Evolutionary conservation across 2,797 vertebrate species (phyloP).

Genomic region (Tapera naevia): DNA sequence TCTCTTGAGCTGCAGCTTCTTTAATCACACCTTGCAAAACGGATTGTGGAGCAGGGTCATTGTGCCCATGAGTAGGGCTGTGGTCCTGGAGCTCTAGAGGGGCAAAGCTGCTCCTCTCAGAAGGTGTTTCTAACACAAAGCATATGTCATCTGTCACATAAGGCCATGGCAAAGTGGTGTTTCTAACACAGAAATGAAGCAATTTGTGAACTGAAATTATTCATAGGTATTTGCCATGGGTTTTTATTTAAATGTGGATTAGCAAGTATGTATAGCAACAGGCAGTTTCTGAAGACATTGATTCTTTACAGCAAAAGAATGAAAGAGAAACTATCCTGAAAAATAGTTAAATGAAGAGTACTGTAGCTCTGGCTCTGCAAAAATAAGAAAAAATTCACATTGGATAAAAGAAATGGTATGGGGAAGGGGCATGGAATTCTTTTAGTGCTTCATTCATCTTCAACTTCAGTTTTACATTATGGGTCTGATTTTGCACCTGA

Average conservation of each 20-base stretch:
- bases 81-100: not conserved
- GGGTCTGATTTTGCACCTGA: not conserved
- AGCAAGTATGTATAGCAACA: not conserved
- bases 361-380: not conserved
- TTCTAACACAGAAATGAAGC: not conserved
- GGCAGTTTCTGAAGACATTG: not conserved
- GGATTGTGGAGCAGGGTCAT: rapidly evolving
- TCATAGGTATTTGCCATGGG: not conserved
- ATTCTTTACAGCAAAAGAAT: not conserved
- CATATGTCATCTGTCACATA: not conserved
- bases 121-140: not conserved
- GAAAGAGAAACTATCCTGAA: not conserved
- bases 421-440: not conserved
- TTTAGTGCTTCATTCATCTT: not conserved
- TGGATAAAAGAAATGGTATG: not conserved
- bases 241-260: not conserved
- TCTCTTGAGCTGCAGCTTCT: not conserved
- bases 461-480: not conserved
- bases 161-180: rapidly evolving
- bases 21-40: not conserved
- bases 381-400: not conserved
- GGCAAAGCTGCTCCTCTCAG: not conserved
- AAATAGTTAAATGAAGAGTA: not conserved
- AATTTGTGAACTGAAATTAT: not conserved
- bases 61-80: not conserved